Evolutionary conservation across 2,888 invertebrate genomes (phyloP).

Genomic region (Cremastinae sp.): DNA sequence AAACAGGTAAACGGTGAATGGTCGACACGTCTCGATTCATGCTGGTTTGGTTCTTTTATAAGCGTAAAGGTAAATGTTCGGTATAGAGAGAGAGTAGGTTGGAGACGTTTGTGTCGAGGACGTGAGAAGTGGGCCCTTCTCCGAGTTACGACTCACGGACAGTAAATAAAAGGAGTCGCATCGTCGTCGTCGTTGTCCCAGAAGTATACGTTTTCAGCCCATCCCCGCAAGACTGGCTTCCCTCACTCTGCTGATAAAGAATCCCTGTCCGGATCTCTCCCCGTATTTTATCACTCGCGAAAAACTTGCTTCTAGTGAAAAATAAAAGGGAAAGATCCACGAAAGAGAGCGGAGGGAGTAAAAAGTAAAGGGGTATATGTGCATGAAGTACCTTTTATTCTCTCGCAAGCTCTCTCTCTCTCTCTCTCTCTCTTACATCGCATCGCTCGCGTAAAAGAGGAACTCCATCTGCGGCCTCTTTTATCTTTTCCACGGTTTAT

Average conservation of each 20-base stretch:
- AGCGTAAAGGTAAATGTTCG: conserved; percentile 3
- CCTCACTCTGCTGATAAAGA: conserved; percentile 60
- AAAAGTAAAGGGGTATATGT: conserved; percentile 42
- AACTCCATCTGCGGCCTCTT: conserved; percentile 60
- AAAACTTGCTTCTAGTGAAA: conserved; percentile 39
- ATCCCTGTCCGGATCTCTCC: conserved; percentile 55
- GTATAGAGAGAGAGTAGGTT: conserved; percentile 29
- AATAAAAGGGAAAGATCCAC: conserved; percentile 36
- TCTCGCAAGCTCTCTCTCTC: conserved; percentile 38
- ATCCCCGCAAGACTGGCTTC: conserved; percentile 38
- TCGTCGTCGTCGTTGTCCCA: conserved; percentile 52
- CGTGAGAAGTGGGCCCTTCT: conserved; percentile 40
- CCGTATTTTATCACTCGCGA: neutral
- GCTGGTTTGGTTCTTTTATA: conserved; percentile 36
- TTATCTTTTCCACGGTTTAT: conserved; percentile 55
- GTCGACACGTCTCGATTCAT: conserved; percentile 59
- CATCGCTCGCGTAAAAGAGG: conserved; percentile 48
- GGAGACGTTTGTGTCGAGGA: conserved; percentile 32
- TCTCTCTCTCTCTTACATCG: conserved; percentile 14
- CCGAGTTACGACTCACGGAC: conserved; percentile 63
- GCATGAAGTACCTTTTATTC: conserved; percentile 33
- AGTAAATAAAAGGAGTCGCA: conserved; percentile 64
- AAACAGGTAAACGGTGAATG: conserved; percentile 17
- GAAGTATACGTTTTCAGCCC: conserved; percentile 49
- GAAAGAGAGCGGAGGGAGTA: conserved; percentile 14